Conservation (phyloP, 2,888 invertebrate genomes). For the Encarsia formosa region DNA sequence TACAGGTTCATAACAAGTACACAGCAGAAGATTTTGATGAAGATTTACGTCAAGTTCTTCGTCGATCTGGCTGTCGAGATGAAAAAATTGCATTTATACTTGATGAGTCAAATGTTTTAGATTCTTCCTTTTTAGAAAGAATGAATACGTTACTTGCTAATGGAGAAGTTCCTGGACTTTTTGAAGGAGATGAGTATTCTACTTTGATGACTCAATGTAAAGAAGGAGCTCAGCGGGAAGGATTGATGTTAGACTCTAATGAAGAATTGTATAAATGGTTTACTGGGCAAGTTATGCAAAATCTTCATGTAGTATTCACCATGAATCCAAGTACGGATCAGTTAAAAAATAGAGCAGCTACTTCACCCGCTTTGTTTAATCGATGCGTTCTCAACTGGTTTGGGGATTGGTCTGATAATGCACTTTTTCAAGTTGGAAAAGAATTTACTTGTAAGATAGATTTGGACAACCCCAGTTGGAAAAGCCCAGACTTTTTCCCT, state of each 20-base stretch:
- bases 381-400: slow-evolving; percentile 99
- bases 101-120: slow-evolving; percentile 97
- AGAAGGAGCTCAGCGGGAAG: slow-evolving; percentile 96
- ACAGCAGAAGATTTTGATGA: slow-evolving; percentile 99
- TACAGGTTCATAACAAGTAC: slow-evolving; percentile 95
- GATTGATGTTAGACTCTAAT: slow-evolving; percentile 95
- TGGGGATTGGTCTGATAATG: slow-evolving; percentile 98
- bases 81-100: slow-evolving; percentile 99
- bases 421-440: slow-evolving; percentile 90
- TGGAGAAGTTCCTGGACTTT: slow-evolving; percentile 93
- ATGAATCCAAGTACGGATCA: slow-evolving; percentile 99
- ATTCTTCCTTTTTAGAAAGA: slow-evolving; percentile 96
- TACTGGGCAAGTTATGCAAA: slow-evolving; percentile 97
- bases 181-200: slow-evolving; percentile 97
- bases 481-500: slow-evolving; percentile 86
- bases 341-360: slow-evolving; percentile 95
- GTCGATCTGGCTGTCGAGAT: slow-evolving; percentile 86
- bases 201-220: slow-evolving; percentile 99
- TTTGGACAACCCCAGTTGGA: slow-evolving; percentile 82
- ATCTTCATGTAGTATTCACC: slow-evolving; percentile 98
- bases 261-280: slow-evolving; percentile 99
- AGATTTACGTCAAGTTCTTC: slow-evolving; percentile 84
- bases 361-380: slow-evolving; percentile 98
- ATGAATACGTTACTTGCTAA: slow-evolving; percentile 99
- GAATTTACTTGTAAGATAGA: slow-evolving; percentile 96